These are phyloP conservation scores for Aradophagus sp. DNA, from an alignment of 1,140 invertebrate species.

Conservation along the genomic window DNA sequence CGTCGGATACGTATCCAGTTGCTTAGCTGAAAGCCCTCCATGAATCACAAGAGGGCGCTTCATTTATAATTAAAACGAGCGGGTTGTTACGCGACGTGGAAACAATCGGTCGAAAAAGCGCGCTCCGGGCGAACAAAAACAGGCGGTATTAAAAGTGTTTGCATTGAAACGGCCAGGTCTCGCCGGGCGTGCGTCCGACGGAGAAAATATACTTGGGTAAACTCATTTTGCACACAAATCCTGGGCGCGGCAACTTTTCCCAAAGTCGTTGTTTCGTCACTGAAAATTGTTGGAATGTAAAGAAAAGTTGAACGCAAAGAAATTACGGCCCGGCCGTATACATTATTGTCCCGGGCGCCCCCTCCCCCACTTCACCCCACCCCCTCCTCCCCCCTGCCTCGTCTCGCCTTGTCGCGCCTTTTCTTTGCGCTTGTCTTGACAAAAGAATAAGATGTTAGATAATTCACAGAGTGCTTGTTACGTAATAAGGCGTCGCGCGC, in stretches of 20 bases:
- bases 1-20: too few species aligned
- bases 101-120: too few species aligned
- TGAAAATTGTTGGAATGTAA: slow-evolving; percentile 31
- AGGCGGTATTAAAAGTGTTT: slow-evolving; percentile 11
- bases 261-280: slow-evolving; percentile 20
- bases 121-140: neutral
- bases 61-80: too few species aligned
- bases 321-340: slow-evolving; percentile 19
- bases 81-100: too few species aligned
- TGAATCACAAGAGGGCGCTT: too few species aligned
- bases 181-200: slow-evolving; percentile 5
- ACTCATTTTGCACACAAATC: slow-evolving; percentile 37
- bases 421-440: slow-evolving; percentile 32
- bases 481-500: slow-evolving; percentile 36
- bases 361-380: too few species aligned
- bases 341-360: too few species aligned
- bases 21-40: too few species aligned
- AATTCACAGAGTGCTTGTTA: slow-evolving; percentile 31
- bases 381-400: too few species aligned
- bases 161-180: slow-evolving; percentile 1
- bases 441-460: slow-evolving; percentile 43
- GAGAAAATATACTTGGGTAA: slow-evolving; percentile 21
- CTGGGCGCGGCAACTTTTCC: slow-evolving; percentile 17
- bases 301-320: slow-evolving; percentile 30
- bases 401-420: too few species aligned